A percentile compares a stretch with the other conserved stretches of the same genome.
These are phyloP conservation scores for Macrocentrus cingulum DNA, from an alignment of 1,140 invertebrate genomes.

Conservation along the genomic window DNA sequence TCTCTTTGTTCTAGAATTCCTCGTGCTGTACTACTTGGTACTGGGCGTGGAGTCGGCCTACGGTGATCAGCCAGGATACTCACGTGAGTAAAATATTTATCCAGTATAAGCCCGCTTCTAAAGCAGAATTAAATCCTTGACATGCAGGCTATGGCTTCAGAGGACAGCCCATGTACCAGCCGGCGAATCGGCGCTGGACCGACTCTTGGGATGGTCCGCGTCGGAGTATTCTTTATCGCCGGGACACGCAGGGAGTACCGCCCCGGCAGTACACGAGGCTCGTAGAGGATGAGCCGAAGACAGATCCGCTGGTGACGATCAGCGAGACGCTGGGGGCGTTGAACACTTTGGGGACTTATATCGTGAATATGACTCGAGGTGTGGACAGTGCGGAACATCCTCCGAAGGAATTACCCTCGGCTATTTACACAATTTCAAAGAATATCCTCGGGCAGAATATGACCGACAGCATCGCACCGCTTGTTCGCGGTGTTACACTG, in stretches of 20 bases:
- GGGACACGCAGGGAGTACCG: slow-evolving; percentile 40
- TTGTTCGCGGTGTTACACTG: slow-evolving; percentile 69
- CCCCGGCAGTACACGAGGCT: slow-evolving; percentile 42
- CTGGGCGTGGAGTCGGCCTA: too few species aligned
- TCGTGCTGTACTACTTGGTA: neutral
- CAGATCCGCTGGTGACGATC: slow-evolving; percentile 55
- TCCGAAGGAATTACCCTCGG: slow-evolving; percentile 66
- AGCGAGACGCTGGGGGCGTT: slow-evolving; percentile 70
- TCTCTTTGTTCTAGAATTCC: slow-evolving; percentile 2
- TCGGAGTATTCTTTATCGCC: slow-evolving; percentile 36
- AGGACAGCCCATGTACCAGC: slow-evolving; percentile 22
- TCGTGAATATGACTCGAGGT: slow-evolving; percentile 76
- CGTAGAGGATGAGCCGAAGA: slow-evolving; percentile 34
- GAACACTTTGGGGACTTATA: slow-evolving; percentile 79
- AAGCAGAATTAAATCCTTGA: neutral
- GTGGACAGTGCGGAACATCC: slow-evolving; percentile 52
- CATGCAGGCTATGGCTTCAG: slow-evolving; percentile 21
- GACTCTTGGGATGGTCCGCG: slow-evolving; percentile 41
- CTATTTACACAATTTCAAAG: slow-evolving; percentile 78
- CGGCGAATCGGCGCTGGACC: slow-evolving; percentile 39
- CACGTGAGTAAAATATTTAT: slow-evolving; percentile 7
- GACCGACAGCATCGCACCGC: slow-evolving; percentile 74
- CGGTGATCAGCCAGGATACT: neutral
- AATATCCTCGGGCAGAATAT: slow-evolving; percentile 77
- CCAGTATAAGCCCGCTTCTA: neutral